A percentile compares a stretch with the other conserved stretches of the same genome.
Evolutionary conservation across 1,140 invertebrate genomes (phyloP).

Genomic region (Dysdera silvatica): DNA sequence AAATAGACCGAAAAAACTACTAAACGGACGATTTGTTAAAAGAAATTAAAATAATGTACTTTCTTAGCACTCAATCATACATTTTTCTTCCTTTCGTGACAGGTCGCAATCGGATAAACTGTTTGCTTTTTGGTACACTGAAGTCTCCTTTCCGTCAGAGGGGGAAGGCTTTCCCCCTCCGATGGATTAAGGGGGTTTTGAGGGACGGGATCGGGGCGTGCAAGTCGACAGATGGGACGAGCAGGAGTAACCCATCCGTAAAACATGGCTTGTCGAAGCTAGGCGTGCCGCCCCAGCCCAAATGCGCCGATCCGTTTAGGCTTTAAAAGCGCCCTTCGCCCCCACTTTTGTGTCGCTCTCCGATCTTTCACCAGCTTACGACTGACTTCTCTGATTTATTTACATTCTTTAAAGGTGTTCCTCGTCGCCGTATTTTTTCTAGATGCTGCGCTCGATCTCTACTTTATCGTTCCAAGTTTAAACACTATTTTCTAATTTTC

Average conservation of each 20-base stretch:
- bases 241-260: conserved; percentile 15
- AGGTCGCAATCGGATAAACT: too few species aligned
- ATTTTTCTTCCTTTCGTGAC: too few species aligned
- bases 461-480: too few species aligned
- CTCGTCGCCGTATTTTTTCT: neutral
- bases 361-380: conserved; percentile 27
- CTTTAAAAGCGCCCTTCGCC: conserved; percentile 18
- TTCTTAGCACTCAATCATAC: too few species aligned
- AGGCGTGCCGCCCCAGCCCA: conserved; percentile 20
- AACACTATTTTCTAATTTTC: too few species aligned
- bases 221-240: conserved; percentile 26
- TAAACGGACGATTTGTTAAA: too few species aligned
- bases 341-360: conserved; percentile 12
- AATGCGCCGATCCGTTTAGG: too few species aligned
- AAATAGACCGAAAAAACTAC: too few species aligned
- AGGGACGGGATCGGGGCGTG: neutral
- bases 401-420: neutral
- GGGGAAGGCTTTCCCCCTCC: too few species aligned
- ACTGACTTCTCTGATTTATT: conserved; percentile 13
- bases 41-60: too few species aligned
- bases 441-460: neutral
- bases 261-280: conserved; percentile 5
- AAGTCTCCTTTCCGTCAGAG: too few species aligned
- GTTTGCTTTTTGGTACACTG: too few species aligned
- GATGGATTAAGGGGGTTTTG: neutral